Conservation (phyloP, 2,113 vertebrate species). For the Dryoscopus gambensis region DNA sequence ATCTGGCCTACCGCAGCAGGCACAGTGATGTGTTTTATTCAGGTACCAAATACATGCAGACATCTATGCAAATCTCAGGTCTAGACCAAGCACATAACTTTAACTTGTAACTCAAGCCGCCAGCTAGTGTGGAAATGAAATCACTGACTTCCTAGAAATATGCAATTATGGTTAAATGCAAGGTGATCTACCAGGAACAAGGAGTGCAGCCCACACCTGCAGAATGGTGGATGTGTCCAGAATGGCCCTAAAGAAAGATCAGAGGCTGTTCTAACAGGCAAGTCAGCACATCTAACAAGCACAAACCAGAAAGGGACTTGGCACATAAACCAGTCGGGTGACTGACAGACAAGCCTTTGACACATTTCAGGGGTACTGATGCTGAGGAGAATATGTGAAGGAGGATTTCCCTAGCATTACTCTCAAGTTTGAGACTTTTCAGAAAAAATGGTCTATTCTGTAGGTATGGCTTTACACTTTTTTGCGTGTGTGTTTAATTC, state of each 20-base stretch:
- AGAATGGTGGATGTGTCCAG: not conserved
- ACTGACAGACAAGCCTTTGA: not conserved
- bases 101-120: not conserved
- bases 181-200: not conserved
- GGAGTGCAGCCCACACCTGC: not conserved
- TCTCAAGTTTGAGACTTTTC: not conserved
- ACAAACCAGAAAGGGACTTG: not conserved
- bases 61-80: not conserved
- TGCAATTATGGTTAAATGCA: not conserved
- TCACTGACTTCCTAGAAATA: not conserved
- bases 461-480: not conserved
- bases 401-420: not conserved
- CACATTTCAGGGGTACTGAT: not conserved
- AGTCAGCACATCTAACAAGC: not conserved
- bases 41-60: not conserved
- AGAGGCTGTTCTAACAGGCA: not conserved
- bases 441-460: not conserved
- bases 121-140: not conserved
- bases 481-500: not conserved
- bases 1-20: not conserved
- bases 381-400: not conserved
- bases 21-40: not conserved
- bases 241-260: not conserved
- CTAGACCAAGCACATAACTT: not conserved
- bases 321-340: not conserved